Evolutionary conservation across 2,888 invertebrate species (phyloP), one percentile per base, ranked within the genome.

Genomic region (Drosophila prostipennis): DNA sequence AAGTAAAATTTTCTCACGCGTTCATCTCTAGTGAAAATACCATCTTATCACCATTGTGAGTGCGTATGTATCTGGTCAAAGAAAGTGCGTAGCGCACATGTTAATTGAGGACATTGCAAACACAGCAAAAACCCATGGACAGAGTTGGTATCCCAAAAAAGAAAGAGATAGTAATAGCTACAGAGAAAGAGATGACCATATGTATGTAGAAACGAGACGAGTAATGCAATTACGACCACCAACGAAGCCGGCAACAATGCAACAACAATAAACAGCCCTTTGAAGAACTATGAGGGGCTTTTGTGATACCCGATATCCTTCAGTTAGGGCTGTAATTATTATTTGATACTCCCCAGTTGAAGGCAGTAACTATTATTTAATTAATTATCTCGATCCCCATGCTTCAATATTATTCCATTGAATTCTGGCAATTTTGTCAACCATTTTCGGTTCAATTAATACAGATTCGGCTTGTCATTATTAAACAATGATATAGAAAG

Each of bases 41-140:
- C 48, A 68, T 77, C 48, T 58, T 48, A 42, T 48, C 45, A 11
- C 16, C 3, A 34, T 7, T 43, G 52, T 56, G 56, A 29, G 26
- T 61, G 46, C 23, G 32, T 52, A 6, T 40, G 34, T 63, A 11
- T 45, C n/a, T 60, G 75, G 80, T 70, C 77, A 83, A 80, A 79
- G 84, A 85, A 84, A 85, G 72, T 78, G 81, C 79, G 78, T 73
- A 72, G 48, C 78, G 71, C 77, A 81, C 76, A 85, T 79, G 84
- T 86, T 85, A 86, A 85, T 85, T 85, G 86, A 77, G 84, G 81
- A 72, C 74, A 72, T 52, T 58, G 68, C 79, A 81, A 79, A 85
- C 63, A 64, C 48, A 52, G 42, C 51, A 60, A 43, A 49, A 55
- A 59, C 51, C 46, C 39, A 34, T 34, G 14, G 48, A 54, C 52